Evolutionary conservation across 2,888 invertebrate species (phyloP).

Genomic region (Drosophila merina): DNA sequence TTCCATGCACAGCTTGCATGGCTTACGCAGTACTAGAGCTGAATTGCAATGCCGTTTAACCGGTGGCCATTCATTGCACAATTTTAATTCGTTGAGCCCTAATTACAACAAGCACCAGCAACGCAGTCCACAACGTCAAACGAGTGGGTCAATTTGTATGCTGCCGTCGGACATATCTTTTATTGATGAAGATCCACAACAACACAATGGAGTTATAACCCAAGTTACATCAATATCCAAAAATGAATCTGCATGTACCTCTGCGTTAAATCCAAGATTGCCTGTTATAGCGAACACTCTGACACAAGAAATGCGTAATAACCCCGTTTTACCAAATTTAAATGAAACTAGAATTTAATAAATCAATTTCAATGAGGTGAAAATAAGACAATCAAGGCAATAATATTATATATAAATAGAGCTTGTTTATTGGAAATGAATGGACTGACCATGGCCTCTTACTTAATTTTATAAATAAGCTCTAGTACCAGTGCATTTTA

Average conservation of each 20-base stretch:
- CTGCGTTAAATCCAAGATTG: constrained; percentile 34
- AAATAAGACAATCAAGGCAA: background rate
- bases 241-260: constrained; percentile 23
- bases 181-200: constrained; percentile 87
- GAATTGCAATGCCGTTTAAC: constrained; percentile 85
- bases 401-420: background rate
- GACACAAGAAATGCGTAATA: constrained; percentile 36
- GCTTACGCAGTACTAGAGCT: constrained; percentile 92
- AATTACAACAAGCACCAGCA: constrained; percentile 68
- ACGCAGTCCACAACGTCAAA: constrained; percentile 56
- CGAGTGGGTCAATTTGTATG: constrained; percentile 60
- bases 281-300: constrained; percentile 55
- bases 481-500: background rate
- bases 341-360: constrained; percentile 73
- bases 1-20: constrained; percentile 98
- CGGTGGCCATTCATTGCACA: constrained; percentile 74
- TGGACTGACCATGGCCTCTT: background rate
- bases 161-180: constrained; percentile 88
- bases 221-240: constrained; percentile 13
- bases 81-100: constrained; percentile 79
- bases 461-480: background rate
- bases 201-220: constrained; percentile 54
- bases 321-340: constrained; percentile 13
- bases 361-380: background rate
- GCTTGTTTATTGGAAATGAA: background rate